Evolutionary conservation across 2,797 vertebrate species (phyloP).

Genomic region (Pseudochaenichthys georgianus): DNA sequence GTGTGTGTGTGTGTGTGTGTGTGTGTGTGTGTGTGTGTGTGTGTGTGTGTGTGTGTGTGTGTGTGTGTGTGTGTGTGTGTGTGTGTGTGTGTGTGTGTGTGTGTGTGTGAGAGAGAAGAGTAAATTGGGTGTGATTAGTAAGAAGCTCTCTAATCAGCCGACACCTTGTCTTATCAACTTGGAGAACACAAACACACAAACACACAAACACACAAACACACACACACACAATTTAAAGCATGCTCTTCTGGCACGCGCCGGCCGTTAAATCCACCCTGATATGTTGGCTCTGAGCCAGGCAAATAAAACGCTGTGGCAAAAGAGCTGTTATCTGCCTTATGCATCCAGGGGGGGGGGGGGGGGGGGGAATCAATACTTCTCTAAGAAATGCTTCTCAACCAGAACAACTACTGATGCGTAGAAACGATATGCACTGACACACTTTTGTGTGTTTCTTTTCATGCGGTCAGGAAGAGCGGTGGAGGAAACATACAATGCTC

Average conservation of each 20-base stretch:
- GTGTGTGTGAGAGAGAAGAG: conserved; percentile 12
- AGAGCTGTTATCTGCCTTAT: conserved; percentile 55
- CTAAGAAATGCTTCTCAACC: conserved; percentile 57
- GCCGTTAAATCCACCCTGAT: conserved; percentile 25
- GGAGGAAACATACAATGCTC: conserved; percentile 9
- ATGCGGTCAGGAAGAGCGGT: conserved; percentile 8
- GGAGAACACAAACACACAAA: neutral
- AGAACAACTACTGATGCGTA: conserved; percentile 42
- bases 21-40: conserved; percentile 7
- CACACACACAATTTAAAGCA: neutral
- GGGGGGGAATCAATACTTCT: conserved; percentile 76
- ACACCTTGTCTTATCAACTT: conserved; percentile 44
- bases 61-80: conserved; percentile 3
- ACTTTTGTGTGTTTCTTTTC: conserved; percentile 11
- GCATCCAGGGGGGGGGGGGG: conserved; percentile 53
- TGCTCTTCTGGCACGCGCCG: neutral
- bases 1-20: conserved; percentile 23
- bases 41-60: conserved; percentile 22
- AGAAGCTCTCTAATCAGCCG: conserved; percentile 33
- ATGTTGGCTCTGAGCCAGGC: conserved; percentile 27
- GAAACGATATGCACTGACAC: neutral
- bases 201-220: conserved; percentile 4
- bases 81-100: conserved; percentile 20
- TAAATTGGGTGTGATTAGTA: conserved; percentile 41
- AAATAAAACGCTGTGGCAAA: conserved; percentile 23